Percentiles rank a stretch among this genome's conserved stretches.
Evolutionary conservation across 2,888 invertebrate genomes (phyloP).

Genomic region (Lissocephala sabroskyi): DNA sequence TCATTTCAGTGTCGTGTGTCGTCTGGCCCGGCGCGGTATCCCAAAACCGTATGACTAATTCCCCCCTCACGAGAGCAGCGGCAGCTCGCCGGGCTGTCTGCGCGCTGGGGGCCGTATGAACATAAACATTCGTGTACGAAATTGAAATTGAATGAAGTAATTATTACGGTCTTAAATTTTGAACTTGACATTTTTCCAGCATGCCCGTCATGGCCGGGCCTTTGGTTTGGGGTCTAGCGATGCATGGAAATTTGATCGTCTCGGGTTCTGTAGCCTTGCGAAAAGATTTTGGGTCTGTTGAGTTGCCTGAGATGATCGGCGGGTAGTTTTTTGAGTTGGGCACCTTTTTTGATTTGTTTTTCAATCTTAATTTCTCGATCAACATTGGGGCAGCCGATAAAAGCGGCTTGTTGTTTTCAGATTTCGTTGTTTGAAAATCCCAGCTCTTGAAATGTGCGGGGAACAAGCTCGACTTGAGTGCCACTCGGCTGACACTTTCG

Average conservation of each 20-base stretch:
- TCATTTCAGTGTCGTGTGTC: background rate
- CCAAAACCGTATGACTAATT: conserved; percentile 43
- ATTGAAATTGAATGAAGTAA: conserved; percentile 56
- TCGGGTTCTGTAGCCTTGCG: background rate
- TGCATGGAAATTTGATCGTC: background rate
- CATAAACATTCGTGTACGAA: conserved; percentile 52
- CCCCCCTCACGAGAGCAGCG: conserved; percentile 26
- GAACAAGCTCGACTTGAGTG: conserved; percentile 40
- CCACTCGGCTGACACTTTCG: conserved; percentile 61
- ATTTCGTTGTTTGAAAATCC: conserved; percentile 18
- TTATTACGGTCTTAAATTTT: conserved; percentile 44
- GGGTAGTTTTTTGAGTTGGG: too few species aligned
- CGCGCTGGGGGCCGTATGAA: conserved; percentile 25
- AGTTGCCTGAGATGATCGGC: too few species aligned
- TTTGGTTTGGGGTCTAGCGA: background rate
- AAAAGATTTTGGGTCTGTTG: too few species aligned
- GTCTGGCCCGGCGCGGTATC: conserved; percentile 5
- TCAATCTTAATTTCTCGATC: conserved; percentile 18
- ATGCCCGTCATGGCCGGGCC: conserved; percentile 8
- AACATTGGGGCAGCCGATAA: conserved; percentile 1
- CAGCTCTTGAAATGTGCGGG: conserved; percentile 20
- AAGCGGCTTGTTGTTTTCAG: conserved; percentile 10
- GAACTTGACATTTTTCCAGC: conserved; percentile 57
- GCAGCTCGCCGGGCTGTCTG: conserved; percentile 9
- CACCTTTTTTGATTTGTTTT: too few species aligned